Evolutionary conservation across 1,140 invertebrate species (phyloP).

Genomic region (Cyrtorhinus lividipennis): DNA sequence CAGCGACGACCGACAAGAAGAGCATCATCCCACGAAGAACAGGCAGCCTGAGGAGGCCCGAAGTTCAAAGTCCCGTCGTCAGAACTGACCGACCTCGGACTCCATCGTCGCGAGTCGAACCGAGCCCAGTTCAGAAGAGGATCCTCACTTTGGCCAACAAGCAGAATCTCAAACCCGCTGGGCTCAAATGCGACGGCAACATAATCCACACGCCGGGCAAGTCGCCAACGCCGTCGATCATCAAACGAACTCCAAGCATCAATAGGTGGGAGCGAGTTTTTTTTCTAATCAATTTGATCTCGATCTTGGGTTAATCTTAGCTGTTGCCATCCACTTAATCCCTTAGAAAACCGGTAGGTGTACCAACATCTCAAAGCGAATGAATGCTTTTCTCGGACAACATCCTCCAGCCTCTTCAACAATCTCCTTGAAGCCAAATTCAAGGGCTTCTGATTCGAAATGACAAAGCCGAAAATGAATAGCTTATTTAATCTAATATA

Average conservation of each 20-base stretch:
- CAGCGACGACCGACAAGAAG: constrained; percentile 22
- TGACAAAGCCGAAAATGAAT: no score
- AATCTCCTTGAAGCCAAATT: no score
- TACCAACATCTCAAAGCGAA: no score
- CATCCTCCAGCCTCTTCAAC: no score
- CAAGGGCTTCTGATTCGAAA: no score
- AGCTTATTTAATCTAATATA: no score
- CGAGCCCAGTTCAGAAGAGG: constrained; percentile 21
- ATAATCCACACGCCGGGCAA: constrained; percentile 14
- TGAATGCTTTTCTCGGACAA: no score
- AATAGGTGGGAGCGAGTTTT: background rate
- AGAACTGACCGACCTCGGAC: constrained; percentile 20
- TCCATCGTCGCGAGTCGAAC: constrained; percentile 15
- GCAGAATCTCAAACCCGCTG: constrained; percentile 14
- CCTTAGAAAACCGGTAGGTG: constrained; percentile 1
- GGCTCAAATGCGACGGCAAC: constrained; percentile 14
- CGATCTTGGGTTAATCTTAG: background rate
- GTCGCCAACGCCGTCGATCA: background rate
- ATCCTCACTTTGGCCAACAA: constrained; percentile 19
- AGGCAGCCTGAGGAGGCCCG: constrained; percentile 27
- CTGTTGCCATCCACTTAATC: no score
- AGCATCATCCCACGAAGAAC: constrained; percentile 28
- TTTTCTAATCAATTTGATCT: no score
- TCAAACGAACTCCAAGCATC: constrained; percentile 14
- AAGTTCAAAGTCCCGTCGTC: constrained; percentile 26